Percentiles rank a stretch among this genome's conserved stretches.
phyloP scores from a whole-genome alignment of 2,888 invertebrate species.

The Steromphala cineraria region DNA sequence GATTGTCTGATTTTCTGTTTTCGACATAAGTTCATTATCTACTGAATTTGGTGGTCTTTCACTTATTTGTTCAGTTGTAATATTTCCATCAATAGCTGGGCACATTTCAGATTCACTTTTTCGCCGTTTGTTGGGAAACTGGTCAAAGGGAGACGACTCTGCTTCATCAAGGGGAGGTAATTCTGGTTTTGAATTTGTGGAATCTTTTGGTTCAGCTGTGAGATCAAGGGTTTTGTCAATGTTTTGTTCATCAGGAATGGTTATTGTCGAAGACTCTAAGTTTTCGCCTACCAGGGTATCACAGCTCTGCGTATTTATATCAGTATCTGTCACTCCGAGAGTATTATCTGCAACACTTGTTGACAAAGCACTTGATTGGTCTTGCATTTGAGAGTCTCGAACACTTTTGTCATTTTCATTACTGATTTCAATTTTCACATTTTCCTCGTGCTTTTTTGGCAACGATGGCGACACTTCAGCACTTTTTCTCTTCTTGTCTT shows the following conservation, averaged over 20 bases:
- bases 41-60: background rate
- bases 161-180: constrained; percentile 34
- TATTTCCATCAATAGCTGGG: constrained; percentile 43
- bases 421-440: background rate
- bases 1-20: background rate
- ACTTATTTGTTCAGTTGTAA: constrained; percentile 30
- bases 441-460: background rate
- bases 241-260: background rate
- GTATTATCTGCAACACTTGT: no score
- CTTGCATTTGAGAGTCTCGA: background rate
- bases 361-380: background rate
- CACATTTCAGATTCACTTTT: constrained; percentile 46
- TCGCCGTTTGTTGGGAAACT: background rate
- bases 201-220: constrained; percentile 19
- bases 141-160: constrained; percentile 36
- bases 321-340: background rate
- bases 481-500: background rate
- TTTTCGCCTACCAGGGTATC: constrained; percentile 4
- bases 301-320: background rate
- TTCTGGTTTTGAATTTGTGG: constrained; percentile 6
- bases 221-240: background rate
- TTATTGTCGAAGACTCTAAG: background rate
- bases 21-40: background rate
- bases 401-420: background rate
- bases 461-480: background rate